Conservation (phyloP, 37 sponge, comb jelly and placozoan genomes). For the Aplysina aerophoba region DNA sequence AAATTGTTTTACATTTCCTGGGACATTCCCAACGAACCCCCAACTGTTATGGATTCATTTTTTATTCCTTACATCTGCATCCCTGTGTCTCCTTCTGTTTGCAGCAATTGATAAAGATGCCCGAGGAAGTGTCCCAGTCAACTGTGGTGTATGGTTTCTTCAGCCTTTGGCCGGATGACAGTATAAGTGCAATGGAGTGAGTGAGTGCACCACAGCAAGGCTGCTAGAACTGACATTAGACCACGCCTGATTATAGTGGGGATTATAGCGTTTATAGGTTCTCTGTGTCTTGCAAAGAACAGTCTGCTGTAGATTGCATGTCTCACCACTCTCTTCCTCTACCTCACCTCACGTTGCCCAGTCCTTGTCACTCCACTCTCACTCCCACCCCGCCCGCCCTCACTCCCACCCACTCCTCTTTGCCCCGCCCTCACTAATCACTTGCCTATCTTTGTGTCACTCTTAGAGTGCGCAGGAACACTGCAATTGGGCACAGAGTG, state of each 20-base stretch:
- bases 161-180: conserved; percentile 90
- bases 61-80: too few relatives aligned
- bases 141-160: conserved; percentile 76
- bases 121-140: conserved; percentile 71
- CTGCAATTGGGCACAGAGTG: not conserved
- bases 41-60: too few relatives aligned
- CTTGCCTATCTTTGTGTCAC: not conserved
- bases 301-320: too few relatives aligned
- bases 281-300: too few relatives aligned
- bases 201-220: too few relatives aligned
- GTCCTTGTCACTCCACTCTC: not conserved
- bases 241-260: too few relatives aligned
- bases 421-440: not conserved
- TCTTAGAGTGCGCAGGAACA: conserved; percentile 15
- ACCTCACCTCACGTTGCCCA: not conserved
- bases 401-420: not conserved
- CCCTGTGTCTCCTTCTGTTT: not conserved
- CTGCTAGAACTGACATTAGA: too few relatives aligned
- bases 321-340: not conserved
- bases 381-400: not conserved
- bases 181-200: conserved; percentile 42
- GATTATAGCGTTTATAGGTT: too few relatives aligned
- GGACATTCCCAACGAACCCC: too few relatives aligned
- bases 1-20: too few relatives aligned
- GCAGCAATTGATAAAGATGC: conserved; percentile 49